Evolutionary conservation across 2,888 invertebrate genomes (phyloP), one percentile per base, ranked within the genome.

Genomic region (Hypomecis atomaria): DNA sequence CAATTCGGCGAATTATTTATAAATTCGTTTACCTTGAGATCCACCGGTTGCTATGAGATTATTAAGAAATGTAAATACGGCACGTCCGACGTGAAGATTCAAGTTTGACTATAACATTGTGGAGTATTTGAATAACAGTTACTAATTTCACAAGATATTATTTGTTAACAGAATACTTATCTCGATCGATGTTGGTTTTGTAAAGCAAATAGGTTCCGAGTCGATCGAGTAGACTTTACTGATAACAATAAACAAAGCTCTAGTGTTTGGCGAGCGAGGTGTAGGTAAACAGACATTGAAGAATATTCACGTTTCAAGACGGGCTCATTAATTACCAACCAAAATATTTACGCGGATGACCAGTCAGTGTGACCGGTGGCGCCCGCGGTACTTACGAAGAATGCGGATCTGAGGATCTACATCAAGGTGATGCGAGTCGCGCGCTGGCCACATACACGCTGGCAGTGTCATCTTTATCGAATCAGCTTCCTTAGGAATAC

Each of bases 401-500:
- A 92, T 92, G 92, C 92, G 92, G 92, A 92, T 91, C 89, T 84
- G 78, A 77, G 83, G 81, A 83, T 88, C 83, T 85, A 84, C 88
- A 91, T 89, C 90, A 90, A 91, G 89, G 89, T 90, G 88, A 89
- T 82, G 76, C 81, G 78, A 82, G 83, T 79, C 83, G 82, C 23
- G 23, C 23, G 23, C 77, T 77, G 77, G 78, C 81, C 79, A 78
- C 80, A 77, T 70, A 76, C 77, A 71, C 78, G 76, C 76, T 70
- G 70, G 62, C 71, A 71, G 72, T 76, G 72, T 74, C 74, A 76
- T 78, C 74, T 73, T 62, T 67, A 77, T 73, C 61, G 71, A 75
- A 75, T 72, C 69, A 55, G 64, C 69, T 65, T 70, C 69, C 58
- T 34, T 42, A 5, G 38, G 5, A 56, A 66, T 40, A 4, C n/a